Base-by-base conservation (phyloP, 2,888 invertebrate genomes). In the Yponomeuta malinellus region DNA sequence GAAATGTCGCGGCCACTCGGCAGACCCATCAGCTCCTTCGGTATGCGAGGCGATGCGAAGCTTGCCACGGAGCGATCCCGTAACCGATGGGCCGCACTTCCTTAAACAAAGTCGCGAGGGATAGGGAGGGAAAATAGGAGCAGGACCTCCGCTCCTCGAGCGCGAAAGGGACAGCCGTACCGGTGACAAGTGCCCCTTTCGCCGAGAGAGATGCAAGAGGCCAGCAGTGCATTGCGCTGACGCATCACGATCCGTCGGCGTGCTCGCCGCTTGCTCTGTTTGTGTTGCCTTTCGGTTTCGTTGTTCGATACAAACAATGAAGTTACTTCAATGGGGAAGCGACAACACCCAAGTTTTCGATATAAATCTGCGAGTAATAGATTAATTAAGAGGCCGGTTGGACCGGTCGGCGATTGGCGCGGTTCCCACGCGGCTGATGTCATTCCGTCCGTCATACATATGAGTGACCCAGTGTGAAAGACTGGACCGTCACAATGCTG, bases 361-460 rank as follows among this genome's bases (percentile, higher is more conserved):
- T 68, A 68, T 71, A 71, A 68, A 71, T 68, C 71, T 71, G 63
- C 43, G 43, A 43, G 43, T 68, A 63, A 37, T 52, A 68, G 71
- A 29, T 71, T 71, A 71, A 89, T 88, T 88, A 88, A 89, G 69
- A 43, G 79, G 85, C 84, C 84, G 83, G 85, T 84, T 81, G 72
- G 82, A 87, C 87, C 85, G 88, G 87, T 88, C 85, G 81, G 77
- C 59, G 64, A 72, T 72, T 70, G 66, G 87, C 83, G 83, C 81
- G 77, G 86, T 90, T 91, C 90, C 89, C 90, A 90, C 90, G 90
- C 86, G 83, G 86, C 89, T 90, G 88, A 90, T 89, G 89, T 90
- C 89, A 87, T 87, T 3, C 75, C 77, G 77, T 78, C 75, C 82
- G 81, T 77, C 76, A 43, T 43, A 43, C 43, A 43, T 43, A 43